Base-by-base conservation (phyloP, 2,888 invertebrate species). In the Rambutsinella grinnellia region DNA sequence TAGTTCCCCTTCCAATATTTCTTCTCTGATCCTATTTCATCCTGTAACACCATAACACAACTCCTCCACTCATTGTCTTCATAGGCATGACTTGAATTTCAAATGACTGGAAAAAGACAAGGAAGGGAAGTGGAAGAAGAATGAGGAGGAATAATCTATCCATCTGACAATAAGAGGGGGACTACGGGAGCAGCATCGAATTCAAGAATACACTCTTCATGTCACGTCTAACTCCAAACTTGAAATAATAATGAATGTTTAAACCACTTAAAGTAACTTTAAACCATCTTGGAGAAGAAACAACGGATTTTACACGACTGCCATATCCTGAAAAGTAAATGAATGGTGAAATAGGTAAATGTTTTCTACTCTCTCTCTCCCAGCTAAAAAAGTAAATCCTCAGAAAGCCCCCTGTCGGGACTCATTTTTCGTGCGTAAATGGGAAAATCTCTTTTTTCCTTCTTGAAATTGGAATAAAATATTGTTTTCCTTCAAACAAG, bases 1-100 rank as follows among this genome's bases (percentile, higher is more conserved):
- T 36, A 36, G 36, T n/a, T n/a, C n/a, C n/a, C 8, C 23, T 24
- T 24, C 63, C 44, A 23, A 56, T 13, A n/a, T 19, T 28, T 36
- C 60, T 71, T 47, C 49, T n/a, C 3, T 44, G 17, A 63, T 65
- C 61, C 74, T 65, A 74, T 74, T 74, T 74, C 58, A 60, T 47
- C 63, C 74, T 66, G 60, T 74, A 60, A 74, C 74, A 66, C 74
- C 74, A 74, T 61, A 58, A 74, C 49, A 74, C 74, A 66, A 74
- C 74, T 74, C 66, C 74, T 74, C 60, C 74, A 61, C 74, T 74
- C 66, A 74, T 67, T 74, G 66, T 74, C 28, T 54, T 66, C 66
- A 54, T 46, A 72, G 23, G 74, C 74, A 74, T 74, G 74, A 74
- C 74, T 74, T 61, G 74, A 74, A 74, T 74, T 74, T 74, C 74